Base-by-base conservation (phyloP, 2,888 invertebrate genomes). In the Eristalis intricaria region DNA sequence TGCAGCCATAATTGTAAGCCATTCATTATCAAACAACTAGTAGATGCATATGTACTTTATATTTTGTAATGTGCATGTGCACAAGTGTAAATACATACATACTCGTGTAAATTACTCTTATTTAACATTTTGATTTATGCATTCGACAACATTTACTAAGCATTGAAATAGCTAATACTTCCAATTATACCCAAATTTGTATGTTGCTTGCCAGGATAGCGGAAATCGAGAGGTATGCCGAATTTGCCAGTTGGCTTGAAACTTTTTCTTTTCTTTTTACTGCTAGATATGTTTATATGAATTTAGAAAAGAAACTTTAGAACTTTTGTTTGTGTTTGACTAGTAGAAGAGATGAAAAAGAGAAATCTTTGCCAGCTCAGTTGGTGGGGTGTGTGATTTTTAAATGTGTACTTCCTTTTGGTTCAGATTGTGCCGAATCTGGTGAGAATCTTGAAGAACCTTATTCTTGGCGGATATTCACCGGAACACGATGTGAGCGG, bases 401-500 rank as follows among this genome's bases (percentile, higher is more conserved):
- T 50, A 60, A 60, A 13, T 13, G 60, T 10, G 5, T 26, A 3
- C 13, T 26, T 60, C 8, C n/a, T 10, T 60, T 60, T 23, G 15
- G 61, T 83, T 74, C 95, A 99, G 99, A 97, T 99, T 93, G 99
- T 99, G 90, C 99, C 99, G 83, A 99, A 99, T 93, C 94, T 99
- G 93, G 99, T 99, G 91, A 95, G 99, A 91, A 99, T 99, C 93
- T 94, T 99, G 93, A 99, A 99, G 94, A 99, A 99, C 93, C 94
- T 99, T 89, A 99, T 99, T 90, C 95, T 99, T 94, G 98, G 99
- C 76, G 99, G 99, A 32, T 99, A 99, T 94, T 99, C 99, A 38
- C 99, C 99, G 13, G 99, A 99, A 92, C 99, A 99, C 93, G 99
- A 99, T 93, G 99, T 99, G 64, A 99, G 99, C 88, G 99, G 99